phyloP scores from a whole-genome alignment of 2,113 vertebrate genomes.

The Brachyhypopomus gauderio region DNA sequence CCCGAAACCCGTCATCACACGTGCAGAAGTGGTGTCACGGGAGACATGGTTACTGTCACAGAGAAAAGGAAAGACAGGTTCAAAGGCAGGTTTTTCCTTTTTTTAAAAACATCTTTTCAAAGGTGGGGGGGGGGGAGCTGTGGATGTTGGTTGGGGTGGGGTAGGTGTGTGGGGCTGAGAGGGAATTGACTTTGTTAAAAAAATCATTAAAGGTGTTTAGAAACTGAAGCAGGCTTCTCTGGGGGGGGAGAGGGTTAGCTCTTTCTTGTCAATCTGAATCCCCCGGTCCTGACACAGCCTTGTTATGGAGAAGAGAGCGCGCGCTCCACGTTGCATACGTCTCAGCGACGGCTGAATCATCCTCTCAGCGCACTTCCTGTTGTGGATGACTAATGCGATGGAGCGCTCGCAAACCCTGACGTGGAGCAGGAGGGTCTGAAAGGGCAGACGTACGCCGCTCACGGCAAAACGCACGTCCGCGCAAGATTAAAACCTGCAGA shows the following conservation, averaged over 20 bases:
- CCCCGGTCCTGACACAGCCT: slow-evolving; percentile 25
- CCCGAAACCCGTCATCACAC: slow-evolving; percentile 5
- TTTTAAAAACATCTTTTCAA: neutral
- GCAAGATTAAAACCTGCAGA: neutral
- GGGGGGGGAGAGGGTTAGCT: neutral
- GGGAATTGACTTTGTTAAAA: neutral
- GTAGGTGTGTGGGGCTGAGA: too few species aligned
- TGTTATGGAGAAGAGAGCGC: slow-evolving; percentile 28
- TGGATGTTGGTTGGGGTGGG: too few species aligned
- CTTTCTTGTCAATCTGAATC: slow-evolving; percentile 34
- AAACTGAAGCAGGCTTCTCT: neutral
- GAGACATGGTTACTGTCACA: slow-evolving; percentile 23
- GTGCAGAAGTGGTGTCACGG: neutral
- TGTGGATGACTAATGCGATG: slow-evolving; percentile 54
- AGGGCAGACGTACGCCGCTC: neutral
- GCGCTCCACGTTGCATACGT: slow-evolving; percentile 39
- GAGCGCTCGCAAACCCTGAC: slow-evolving; percentile 22
- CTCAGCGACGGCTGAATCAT: slow-evolving; percentile 52
- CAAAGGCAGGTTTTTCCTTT: neutral
- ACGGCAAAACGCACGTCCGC: neutral
- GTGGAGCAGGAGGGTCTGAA: slow-evolving; percentile 4
- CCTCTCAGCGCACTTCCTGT: slow-evolving; percentile 51
- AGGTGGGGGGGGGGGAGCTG: too few species aligned
- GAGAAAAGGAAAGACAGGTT: neutral
- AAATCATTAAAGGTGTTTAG: slow-evolving; percentile 14